Evolutionary conservation across 2,888 invertebrate species (phyloP).

Genomic region (Brenthis daphne): DNA sequence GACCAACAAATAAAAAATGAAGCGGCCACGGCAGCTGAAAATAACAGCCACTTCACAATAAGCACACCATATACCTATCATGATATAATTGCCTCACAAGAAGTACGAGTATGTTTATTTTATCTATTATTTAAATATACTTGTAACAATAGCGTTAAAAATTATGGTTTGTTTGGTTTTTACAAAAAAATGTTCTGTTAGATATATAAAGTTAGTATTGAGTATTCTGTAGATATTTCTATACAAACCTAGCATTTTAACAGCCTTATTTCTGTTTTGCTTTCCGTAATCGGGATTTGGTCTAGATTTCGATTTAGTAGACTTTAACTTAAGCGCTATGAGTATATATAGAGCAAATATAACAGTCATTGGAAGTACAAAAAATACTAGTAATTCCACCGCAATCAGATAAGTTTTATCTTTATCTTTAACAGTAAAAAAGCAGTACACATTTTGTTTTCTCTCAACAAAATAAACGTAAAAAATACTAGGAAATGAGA

Average conservation of each 20-base stretch:
- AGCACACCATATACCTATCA: neutral
- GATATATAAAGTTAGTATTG: too few relatives aligned
- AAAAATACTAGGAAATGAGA: constrained; percentile 86
- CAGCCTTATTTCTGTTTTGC: constrained; percentile 82
- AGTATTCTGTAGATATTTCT: too few relatives aligned
- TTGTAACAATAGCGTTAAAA: too few relatives aligned
- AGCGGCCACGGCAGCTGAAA: constrained; percentile 59
- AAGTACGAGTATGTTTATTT: too few relatives aligned
- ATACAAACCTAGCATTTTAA: constrained; percentile 90
- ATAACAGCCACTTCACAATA: neutral
- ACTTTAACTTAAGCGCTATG: constrained; percentile 86
- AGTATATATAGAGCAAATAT: constrained; percentile 91
- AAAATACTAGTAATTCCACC: constrained; percentile 89
- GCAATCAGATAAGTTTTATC: constrained; percentile 60
- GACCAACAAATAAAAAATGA: constrained; percentile 87
- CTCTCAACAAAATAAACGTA: constrained; percentile 63
- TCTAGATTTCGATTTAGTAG: constrained; percentile 79
- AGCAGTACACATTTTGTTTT: constrained; percentile 65
- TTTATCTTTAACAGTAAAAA: constrained; percentile 54
- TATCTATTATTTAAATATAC: too few relatives aligned
- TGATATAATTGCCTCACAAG: too few relatives aligned
- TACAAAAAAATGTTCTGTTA: too few relatives aligned
- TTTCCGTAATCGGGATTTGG: constrained; percentile 71
- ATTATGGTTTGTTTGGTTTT: too few relatives aligned
- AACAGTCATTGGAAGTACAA: constrained; percentile 90